phyloP scores from a whole-genome alignment of 2,113 vertebrate genomes.

The Felis chaus region DNA sequence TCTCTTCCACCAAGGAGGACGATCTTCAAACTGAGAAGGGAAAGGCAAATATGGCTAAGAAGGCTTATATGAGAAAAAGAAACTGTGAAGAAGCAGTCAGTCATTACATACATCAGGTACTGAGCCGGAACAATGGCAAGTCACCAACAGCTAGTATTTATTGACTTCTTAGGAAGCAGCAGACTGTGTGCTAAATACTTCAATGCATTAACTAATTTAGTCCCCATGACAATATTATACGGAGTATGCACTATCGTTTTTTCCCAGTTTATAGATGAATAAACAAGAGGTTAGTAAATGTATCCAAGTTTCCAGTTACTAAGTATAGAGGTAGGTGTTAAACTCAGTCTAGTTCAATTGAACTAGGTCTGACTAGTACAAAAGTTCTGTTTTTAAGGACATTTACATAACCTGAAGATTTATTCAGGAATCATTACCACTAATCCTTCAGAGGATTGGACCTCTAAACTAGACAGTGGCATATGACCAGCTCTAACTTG shows the following conservation, averaged over 20 bases:
- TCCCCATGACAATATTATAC: neutral
- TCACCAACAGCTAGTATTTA: neutral
- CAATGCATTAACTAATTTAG: neutral
- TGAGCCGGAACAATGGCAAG: neutral
- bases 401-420: conserved; percentile 12
- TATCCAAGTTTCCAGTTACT: neutral
- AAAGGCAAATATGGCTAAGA: neutral
- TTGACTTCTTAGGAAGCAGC: neutral
- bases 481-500: neutral
- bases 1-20: conserved; percentile 50
- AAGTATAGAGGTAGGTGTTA: neutral
- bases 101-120: neutral
- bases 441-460: neutral
- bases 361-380: neutral
- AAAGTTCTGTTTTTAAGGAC: conserved; percentile 4
- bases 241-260: neutral
- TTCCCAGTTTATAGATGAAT: neutral
- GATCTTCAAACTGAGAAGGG: conserved; percentile 20
- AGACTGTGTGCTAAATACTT: neutral
- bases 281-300: neutral
- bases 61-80: neutral
- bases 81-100: neutral
- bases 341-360: neutral
- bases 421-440: neutral
- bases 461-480: neutral